A percentile compares a stretch with the other conserved stretches of the same genome.
Evolutionary conservation across 2,113 vertebrate species (phyloP).

Genomic region (Solea senegalensis): DNA sequence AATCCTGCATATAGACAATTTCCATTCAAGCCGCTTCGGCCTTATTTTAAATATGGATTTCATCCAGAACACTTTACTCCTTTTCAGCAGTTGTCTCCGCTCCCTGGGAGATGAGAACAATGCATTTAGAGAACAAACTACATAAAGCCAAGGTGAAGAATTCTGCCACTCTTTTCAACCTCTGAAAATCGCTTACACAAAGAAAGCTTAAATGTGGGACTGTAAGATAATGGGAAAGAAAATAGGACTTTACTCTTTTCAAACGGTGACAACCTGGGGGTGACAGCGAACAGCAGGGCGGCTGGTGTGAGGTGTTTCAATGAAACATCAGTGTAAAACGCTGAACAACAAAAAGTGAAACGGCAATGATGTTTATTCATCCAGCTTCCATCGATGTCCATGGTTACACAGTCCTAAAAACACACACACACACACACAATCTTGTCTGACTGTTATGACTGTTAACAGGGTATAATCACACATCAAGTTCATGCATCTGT

Average conservation of each 20-base stretch:
- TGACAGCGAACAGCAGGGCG: not conserved
- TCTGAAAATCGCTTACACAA: no score
- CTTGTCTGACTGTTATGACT: no score
- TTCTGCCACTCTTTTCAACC: not conserved
- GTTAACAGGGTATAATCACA: no score
- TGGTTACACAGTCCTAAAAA: not conserved
- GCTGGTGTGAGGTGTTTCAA: not conserved
- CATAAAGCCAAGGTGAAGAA: not conserved
- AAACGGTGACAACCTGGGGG: not conserved
- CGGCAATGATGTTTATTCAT: constrained; percentile 20
- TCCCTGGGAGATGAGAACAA: not conserved
- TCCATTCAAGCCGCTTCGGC: not conserved
- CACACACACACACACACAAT: no score
- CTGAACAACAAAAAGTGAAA: constrained; percentile 1
- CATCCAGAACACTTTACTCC: not conserved
- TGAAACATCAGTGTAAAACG: constrained; percentile 6
- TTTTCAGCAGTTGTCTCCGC: not conserved
- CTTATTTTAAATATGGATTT: not conserved
- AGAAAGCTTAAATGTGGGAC: not conserved
- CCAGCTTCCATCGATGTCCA: not conserved
- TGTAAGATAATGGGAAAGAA: not conserved
- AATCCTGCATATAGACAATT: not conserved
- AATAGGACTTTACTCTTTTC: not conserved
- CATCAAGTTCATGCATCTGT: no score
- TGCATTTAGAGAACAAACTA: not conserved